Evolutionary conservation across 2,888 invertebrate genomes (phyloP).

Genomic region (Apoderus coryli): DNA sequence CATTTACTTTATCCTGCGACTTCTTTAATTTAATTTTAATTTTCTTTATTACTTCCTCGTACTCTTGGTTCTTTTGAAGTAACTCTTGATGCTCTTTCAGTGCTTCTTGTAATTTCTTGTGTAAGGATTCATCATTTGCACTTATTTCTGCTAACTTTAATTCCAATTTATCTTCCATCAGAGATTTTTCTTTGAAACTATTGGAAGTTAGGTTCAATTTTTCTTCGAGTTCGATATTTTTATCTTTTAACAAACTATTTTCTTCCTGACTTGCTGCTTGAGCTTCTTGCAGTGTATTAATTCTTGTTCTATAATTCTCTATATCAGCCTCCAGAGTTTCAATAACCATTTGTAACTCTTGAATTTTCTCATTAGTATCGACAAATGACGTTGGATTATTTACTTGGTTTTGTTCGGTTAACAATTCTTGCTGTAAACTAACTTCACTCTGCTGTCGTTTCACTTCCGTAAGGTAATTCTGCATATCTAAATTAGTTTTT

Average conservation of each 20-base stretch:
- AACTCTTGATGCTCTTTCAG: slow-evolving; percentile 21
- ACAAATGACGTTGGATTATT: slow-evolving; percentile 16
- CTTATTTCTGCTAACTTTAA: slow-evolving; percentile 45
- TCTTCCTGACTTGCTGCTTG: slow-evolving; percentile 45
- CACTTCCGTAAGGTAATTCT: slow-evolving; percentile 18
- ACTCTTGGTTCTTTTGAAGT: slow-evolving; percentile 18
- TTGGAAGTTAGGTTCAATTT: slow-evolving; percentile 42
- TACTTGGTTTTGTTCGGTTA: slow-evolving; percentile 21
- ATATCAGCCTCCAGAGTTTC: slow-evolving; percentile 58
- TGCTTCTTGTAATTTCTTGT: slow-evolving; percentile 41
- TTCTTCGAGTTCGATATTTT: slow-evolving; percentile 44
- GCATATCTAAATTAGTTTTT: slow-evolving; percentile 29
- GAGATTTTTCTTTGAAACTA: slow-evolving; percentile 39
- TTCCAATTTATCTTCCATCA: slow-evolving; percentile 47
- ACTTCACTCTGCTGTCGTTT: slow-evolving; percentile 23
- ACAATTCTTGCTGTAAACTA: slow-evolving; percentile 24
- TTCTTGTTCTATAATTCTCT: slow-evolving; percentile 45
- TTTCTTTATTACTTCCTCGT: slow-evolving; percentile 19
- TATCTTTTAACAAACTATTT: slow-evolving; percentile 43
- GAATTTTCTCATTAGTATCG: slow-evolving; percentile 46
- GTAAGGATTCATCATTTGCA: slow-evolving; percentile 47
- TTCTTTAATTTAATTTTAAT: slow-evolving; percentile 21
- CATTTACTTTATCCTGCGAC: slow-evolving; percentile 19
- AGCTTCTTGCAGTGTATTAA: slow-evolving; percentile 51
- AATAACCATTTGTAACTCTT: slow-evolving; percentile 58